These are phyloP conservation scores for Philereme transversata DNA, from an alignment of 2,888 invertebrate genomes.

Conservation along the genomic window DNA sequence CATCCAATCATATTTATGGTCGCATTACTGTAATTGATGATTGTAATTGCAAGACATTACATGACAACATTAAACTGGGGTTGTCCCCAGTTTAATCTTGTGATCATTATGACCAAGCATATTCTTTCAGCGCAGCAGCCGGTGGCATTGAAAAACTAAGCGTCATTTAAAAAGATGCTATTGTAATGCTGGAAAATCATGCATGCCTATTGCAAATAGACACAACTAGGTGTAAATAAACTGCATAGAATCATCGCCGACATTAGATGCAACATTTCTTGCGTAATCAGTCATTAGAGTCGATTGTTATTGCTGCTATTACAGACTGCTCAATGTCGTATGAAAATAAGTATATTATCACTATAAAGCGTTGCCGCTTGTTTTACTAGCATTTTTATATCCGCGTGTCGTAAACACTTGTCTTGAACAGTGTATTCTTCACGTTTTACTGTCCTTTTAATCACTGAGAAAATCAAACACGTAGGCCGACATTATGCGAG, in stretches of 20 bases:
- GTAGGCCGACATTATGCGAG: not conserved
- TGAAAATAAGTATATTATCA: slow-evolving; percentile 30
- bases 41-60: slow-evolving; percentile 43
- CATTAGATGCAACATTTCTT: slow-evolving; percentile 62
- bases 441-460: slow-evolving; percentile 11
- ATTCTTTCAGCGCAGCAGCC: slow-evolving; percentile 5
- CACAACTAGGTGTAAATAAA: slow-evolving; percentile 32
- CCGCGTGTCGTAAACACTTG: slow-evolving; percentile 9
- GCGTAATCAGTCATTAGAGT: slow-evolving; percentile 69
- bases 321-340: slow-evolving; percentile 35
- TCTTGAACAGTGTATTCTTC: slow-evolving; percentile 9
- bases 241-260: slow-evolving; percentile 63
- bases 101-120: slow-evolving; percentile 7
- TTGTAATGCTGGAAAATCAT: slow-evolving; percentile 13
- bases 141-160: slow-evolving; percentile 14
- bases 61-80: slow-evolving; percentile 31
- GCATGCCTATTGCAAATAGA: slow-evolving; percentile 13
- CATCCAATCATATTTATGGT: slow-evolving; percentile 44
- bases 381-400: slow-evolving; percentile 20
- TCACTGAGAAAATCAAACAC: slow-evolving; percentile 19
- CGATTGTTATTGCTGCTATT: slow-evolving; percentile 53
- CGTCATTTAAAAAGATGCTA: slow-evolving; percentile 9
- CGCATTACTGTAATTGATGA: slow-evolving; percentile 46
- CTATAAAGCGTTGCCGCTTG: slow-evolving; percentile 8
- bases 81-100: not conserved